A percentile compares a stretch with the other conserved stretches of the same genome.
phyloP scores from a whole-genome alignment of 2,797 vertebrate genomes.

The Cottoperca gobio region DNA sequence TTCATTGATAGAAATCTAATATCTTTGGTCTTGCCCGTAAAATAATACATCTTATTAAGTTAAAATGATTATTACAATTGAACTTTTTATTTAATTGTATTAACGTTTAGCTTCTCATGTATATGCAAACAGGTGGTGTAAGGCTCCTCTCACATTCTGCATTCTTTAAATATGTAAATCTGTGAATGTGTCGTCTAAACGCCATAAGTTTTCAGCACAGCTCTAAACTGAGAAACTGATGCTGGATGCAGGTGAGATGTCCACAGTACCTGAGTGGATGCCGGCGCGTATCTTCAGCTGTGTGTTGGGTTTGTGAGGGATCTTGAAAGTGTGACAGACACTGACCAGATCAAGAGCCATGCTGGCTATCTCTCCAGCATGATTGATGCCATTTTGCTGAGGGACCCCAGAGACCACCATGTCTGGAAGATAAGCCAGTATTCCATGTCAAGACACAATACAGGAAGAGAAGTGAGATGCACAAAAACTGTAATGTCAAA shows the following conservation, averaged over 20 bases:
- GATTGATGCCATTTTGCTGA: constrained; percentile 85
- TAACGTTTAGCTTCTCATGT: neutral
- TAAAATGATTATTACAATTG: neutral
- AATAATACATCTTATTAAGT: neutral
- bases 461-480: constrained; percentile 5
- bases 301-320: constrained; percentile 86
- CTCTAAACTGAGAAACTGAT: neutral
- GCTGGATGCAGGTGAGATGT: neutral
- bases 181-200: neutral
- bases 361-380: constrained; percentile 85
- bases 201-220: neutral
- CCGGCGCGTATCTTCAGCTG: constrained; percentile 86
- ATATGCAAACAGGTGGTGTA: neutral
- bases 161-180: neutral
- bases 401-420: constrained; percentile 89
- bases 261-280: constrained; percentile 82
- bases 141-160: neutral
- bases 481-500: constrained; percentile 2
- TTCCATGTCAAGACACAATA: constrained; percentile 2
- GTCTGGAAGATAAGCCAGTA: constrained; percentile 72
- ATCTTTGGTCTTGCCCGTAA: neutral
- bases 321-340: constrained; percentile 84
- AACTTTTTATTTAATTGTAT: neutral
- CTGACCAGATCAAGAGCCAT: constrained; percentile 85
- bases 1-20: neutral